phyloP scores from a whole-genome alignment of 2,113 vertebrate genomes.

The Murina feae region DNA sequence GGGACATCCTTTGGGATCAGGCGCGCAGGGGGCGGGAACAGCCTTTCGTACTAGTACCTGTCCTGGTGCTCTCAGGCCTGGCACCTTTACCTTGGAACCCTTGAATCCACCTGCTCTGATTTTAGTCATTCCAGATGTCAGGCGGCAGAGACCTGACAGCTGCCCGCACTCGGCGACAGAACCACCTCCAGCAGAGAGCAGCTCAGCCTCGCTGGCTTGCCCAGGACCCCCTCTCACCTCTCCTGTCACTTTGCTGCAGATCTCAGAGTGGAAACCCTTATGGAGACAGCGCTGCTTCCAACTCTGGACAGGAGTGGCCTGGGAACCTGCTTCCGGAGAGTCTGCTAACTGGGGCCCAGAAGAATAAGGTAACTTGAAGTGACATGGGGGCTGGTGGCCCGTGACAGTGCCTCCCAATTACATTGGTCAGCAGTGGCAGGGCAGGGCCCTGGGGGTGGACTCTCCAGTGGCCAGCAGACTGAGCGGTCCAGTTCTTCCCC shows the following conservation, averaged over 20 bases:
- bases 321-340: not conserved
- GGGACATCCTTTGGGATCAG: not conserved
- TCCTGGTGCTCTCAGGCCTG: no score
- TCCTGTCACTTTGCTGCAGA: conserved; percentile 62
- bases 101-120: not conserved
- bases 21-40: not conserved
- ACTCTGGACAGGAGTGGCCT: not conserved
- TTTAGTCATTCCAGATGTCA: not conserved
- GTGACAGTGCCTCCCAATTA: not conserved
- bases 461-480: not conserved
- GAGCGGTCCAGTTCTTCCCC: not conserved
- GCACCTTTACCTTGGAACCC: not conserved
- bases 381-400: not conserved
- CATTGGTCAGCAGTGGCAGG: not conserved
- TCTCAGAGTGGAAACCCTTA: not conserved
- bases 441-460: accelerated
- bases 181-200: not conserved
- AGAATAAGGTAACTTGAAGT: conserved; percentile 72
- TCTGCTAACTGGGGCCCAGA: not conserved
- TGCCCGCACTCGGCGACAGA: not conserved
- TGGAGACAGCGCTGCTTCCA: not conserved
- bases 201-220: not conserved
- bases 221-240: not conserved
- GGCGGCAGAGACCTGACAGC: not conserved
- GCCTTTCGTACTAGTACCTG: not conserved